A percentile compares a stretch with the other conserved stretches of the same genome.
Evolutionary conservation across 2,888 invertebrate species (phyloP).

Genomic region (Drosophila paramelanica): DNA sequence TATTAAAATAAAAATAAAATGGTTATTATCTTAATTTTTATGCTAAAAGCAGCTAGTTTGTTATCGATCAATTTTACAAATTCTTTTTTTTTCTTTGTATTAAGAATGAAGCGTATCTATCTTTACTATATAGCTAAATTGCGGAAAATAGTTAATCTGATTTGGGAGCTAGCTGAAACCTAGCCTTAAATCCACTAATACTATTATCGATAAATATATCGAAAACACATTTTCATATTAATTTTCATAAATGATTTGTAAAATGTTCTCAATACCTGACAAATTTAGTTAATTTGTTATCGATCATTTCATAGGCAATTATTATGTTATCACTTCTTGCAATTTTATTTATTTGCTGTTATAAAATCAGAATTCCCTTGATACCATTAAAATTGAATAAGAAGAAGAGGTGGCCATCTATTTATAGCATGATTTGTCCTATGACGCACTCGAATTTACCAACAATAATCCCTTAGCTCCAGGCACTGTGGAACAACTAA

Average conservation of each 20-base stretch:
- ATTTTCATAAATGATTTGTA: not conserved
- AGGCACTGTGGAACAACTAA: conserved; percentile 20
- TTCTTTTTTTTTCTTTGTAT: too few species aligned
- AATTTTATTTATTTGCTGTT: not conserved
- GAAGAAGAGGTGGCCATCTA: not conserved
- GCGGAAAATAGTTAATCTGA: too few species aligned
- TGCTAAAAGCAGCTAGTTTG: too few species aligned
- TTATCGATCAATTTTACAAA: too few species aligned
- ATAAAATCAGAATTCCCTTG: conserved; percentile 1
- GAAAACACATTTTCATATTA: too few species aligned
- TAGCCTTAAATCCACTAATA: too few species aligned
- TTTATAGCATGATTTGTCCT: conserved; percentile 1
- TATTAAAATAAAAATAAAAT: too few species aligned
- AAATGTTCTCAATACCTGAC: not conserved
- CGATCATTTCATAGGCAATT: not conserved
- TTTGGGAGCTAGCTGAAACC: too few species aligned
- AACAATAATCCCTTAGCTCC: not conserved
- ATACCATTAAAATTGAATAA: not conserved
- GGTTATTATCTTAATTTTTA: too few species aligned
- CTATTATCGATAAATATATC: too few species aligned
- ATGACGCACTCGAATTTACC: conserved; percentile 35
- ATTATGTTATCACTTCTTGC: not conserved
- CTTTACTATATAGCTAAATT: too few species aligned
- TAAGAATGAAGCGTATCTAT: too few species aligned
- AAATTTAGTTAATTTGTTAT: not conserved